Conservation (phyloP, 2,888 invertebrate species). For the Bembecia ichneumoniformis region DNA sequence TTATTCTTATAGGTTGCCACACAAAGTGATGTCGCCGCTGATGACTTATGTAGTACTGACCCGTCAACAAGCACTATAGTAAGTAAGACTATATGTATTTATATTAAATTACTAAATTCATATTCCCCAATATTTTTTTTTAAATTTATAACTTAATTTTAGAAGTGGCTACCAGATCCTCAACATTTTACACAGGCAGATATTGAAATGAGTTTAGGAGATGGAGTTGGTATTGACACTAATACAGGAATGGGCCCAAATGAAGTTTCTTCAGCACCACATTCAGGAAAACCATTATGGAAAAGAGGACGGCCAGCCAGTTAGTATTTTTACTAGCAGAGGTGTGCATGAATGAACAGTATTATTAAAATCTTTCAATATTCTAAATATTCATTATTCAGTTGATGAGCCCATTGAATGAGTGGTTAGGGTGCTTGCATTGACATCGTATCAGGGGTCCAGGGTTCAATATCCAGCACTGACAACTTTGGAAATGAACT, state of each 20-base stretch:
- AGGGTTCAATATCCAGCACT: too few species aligned
- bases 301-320: constrained; percentile 39
- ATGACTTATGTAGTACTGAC: constrained; percentile 28
- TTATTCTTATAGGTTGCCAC: constrained; percentile 15
- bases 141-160: constrained; percentile 3
- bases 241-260: constrained; percentile 33
- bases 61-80: constrained; percentile 31
- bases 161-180: constrained; percentile 42
- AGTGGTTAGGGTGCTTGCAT: too few species aligned
- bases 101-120: background rate
- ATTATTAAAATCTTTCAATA: too few species aligned
- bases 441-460: too few species aligned
- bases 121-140: background rate
- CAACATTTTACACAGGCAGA: constrained; percentile 31
- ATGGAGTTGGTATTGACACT: constrained; percentile 23
- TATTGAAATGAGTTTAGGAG: constrained; percentile 30
- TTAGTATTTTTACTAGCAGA: constrained; percentile 16
- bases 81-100: constrained; percentile 17
- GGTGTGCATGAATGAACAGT: too few species aligned
- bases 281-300: constrained; percentile 32
- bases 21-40: constrained; percentile 21
- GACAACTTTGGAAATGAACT: too few species aligned
- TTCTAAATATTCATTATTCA: too few species aligned
- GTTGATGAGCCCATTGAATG: too few species aligned
- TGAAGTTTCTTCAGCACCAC: constrained; percentile 36